phyloP scores from a whole-genome alignment of 2,888 invertebrate genomes.

The Pecten maximus region DNA sequence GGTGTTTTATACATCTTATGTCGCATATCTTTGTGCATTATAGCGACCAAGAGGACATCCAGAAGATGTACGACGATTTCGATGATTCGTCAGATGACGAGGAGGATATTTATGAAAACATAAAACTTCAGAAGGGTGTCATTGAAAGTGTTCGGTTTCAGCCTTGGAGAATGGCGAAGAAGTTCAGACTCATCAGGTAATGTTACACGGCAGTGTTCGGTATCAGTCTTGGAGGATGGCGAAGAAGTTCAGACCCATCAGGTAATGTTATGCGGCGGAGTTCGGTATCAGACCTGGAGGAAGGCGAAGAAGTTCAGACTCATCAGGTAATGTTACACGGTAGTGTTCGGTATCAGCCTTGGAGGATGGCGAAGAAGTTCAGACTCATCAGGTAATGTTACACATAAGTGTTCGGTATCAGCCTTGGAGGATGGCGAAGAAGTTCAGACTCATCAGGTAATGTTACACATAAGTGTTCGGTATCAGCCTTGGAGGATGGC shows the following conservation, averaged over 20 bases:
- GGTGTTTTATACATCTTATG: too few species aligned
- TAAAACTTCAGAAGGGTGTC: constrained; percentile 95
- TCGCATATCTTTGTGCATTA: neutral
- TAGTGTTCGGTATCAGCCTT: too few species aligned
- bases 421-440: too few species aligned
- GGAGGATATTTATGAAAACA: constrained; percentile 94
- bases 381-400: too few species aligned
- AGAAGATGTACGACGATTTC: constrained; percentile 68
- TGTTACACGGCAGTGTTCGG: too few species aligned
- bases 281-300: too few species aligned
- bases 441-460: too few species aligned
- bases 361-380: constrained; percentile 77
- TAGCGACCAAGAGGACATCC: constrained; percentile 56
- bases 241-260: neutral
- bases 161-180: constrained; percentile 82
- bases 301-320: too few species aligned
- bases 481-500: too few species aligned
- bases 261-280: neutral
- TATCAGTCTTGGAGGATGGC: neutral
- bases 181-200: constrained; percentile 78
- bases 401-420: too few species aligned
- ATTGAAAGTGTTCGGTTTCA: constrained; percentile 89
- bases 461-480: too few species aligned
- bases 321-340: too few species aligned
- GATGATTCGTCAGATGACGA: constrained; percentile 67